Evolutionary conservation across 2,113 vertebrate species (phyloP).

Genomic region (Chamaetylas fuelleborni): DNA sequence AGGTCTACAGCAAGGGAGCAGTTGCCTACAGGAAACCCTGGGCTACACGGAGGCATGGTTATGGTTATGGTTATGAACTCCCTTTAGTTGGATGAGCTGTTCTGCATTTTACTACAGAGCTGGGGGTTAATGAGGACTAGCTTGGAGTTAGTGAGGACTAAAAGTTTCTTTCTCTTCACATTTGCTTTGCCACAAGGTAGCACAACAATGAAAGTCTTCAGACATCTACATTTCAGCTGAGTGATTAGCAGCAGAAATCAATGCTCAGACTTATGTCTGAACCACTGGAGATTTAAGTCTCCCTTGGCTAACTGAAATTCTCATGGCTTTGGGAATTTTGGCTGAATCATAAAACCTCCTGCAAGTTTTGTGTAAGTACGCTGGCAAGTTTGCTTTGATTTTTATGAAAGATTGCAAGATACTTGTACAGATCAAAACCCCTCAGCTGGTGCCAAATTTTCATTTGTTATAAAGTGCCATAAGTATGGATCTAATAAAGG

Average conservation of each 20-base stretch:
- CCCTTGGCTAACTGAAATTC: not conserved
- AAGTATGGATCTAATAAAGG: not conserved
- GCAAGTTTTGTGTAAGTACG: not conserved
- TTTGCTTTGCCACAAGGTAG: not conserved
- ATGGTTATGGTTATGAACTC: not conserved
- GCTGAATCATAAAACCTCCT: not conserved
- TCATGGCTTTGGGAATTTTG: not conserved
- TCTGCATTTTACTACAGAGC: not conserved
- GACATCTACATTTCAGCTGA: not conserved
- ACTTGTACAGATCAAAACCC: not conserved
- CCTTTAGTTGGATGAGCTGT: not conserved
- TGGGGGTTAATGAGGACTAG: too few species aligned
- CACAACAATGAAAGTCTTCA: not conserved
- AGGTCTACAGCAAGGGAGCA: not conserved
- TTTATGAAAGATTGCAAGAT: not conserved
- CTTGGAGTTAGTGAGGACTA: not conserved
- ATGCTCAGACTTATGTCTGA: not conserved
- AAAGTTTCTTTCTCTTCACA: not conserved
- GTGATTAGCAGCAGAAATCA: not conserved
- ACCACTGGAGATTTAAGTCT: not conserved
- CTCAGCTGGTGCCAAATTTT: not conserved
- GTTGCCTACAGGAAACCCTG: not conserved
- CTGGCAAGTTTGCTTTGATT: not conserved
- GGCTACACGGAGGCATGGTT: accelerated
- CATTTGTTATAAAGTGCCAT: not conserved